Evolutionary conservation across 37 sponge, comb jelly and placozoan genomes (phyloP), one percentile per base, ranked within the genome.

Genomic region (Bolinopsis microptera): DNA sequence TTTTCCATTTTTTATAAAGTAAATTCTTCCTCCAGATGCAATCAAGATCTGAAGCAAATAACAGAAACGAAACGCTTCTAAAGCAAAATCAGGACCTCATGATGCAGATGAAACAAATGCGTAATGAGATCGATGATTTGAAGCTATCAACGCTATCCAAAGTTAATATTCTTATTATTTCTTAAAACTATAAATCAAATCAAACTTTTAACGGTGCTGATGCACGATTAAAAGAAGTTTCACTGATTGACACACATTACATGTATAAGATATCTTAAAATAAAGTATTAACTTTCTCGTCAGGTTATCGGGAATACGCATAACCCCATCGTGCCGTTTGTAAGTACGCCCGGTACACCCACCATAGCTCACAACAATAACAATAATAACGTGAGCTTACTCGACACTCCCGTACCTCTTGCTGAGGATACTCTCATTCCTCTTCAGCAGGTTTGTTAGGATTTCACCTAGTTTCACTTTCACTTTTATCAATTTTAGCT

Each of bases 41-140:
- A 39, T 86, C 90, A 3, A 2, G 61, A 23, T 40, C 90, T 2
- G 90, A 86, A 38, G 61, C 61, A 5, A 41, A 41, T n/a, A 38
- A 41, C 21, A 28, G 61, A 21, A 86, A 86, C 39, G 90, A 86
- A 22, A n/a, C 30, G 8, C 24, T 97, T 33, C 93, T 95, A 2
- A 88, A 69, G 26, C 97, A 96, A 93, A 97, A 97, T 94, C 94
- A 96, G 35, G 95, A 95, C 61, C 93, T 97, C 61, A 80, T 96
- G 37, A 39, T 92, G 28, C 97, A 97, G 41, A 37, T 96, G 26
- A 95, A 96, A 90, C 95, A 97, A 94, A 80, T 97, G 83, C 94
- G 95, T 92, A 33, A 39, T 0, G 94, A 96, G 74, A 38, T 95
- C 0, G 94, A 94, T 34, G 90, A 41, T 23, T 48, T 86, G 27